phyloP scores from a whole-genome alignment of 2,888 invertebrate species.

The Penaeus monodon region DNA sequence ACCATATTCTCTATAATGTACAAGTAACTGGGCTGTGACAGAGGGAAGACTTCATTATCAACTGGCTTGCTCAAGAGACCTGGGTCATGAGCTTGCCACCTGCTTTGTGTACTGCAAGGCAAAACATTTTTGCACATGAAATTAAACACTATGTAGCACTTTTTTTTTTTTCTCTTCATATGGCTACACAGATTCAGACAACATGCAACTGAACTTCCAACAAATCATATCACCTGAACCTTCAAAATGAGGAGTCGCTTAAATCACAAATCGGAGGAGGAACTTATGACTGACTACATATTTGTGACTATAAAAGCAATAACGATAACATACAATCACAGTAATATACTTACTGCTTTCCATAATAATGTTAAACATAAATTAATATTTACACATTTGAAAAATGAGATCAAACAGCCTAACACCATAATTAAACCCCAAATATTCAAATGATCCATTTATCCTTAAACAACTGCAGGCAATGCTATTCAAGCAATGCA shows the following conservation, averaged over 20 bases:
- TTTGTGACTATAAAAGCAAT: constrained; percentile 22
- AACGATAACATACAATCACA: constrained; percentile 22
- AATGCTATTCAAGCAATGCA: not conserved
- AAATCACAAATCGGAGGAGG: constrained; percentile 16
- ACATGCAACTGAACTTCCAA: too few relatives aligned
- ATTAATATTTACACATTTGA: constrained; percentile 19
- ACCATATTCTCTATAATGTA: constrained; percentile 4
- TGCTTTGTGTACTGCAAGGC: too few relatives aligned
- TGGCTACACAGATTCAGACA: too few relatives aligned
- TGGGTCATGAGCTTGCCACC: too few relatives aligned
- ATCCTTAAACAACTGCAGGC: not conserved
- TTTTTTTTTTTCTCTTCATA: too few relatives aligned
- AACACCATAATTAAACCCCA: constrained; percentile 29
- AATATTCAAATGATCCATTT: constrained; percentile 16
- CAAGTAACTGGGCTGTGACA: not conserved
- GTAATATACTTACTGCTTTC: constrained; percentile 8
- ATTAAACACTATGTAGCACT: too few relatives aligned
- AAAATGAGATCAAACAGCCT: constrained; percentile 26
- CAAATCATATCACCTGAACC: too few relatives aligned
- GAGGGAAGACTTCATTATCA: constrained; percentile 2
- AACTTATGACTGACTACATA: constrained; percentile 25
- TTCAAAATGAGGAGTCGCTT: too few relatives aligned
- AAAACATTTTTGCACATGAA: too few relatives aligned
- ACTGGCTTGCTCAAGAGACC: too few relatives aligned
- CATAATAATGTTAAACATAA: constrained; percentile 9